Conservation (phyloP, 2,888 invertebrate species). For the Julus scandinavius region DNA sequence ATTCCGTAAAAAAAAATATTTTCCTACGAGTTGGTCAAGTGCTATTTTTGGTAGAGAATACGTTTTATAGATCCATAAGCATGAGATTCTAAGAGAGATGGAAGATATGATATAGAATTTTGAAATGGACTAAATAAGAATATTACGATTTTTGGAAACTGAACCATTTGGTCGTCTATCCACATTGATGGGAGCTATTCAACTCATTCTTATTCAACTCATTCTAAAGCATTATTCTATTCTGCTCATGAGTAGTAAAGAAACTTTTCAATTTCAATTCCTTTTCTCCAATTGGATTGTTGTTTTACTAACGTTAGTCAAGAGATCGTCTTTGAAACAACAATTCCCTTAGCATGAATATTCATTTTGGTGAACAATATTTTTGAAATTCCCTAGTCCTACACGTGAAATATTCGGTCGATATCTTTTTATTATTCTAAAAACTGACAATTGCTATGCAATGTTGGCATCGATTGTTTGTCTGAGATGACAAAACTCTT, state of each 20-base stretch:
- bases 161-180: background rate
- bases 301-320: background rate
- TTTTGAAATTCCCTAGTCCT: no score
- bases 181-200: background rate
- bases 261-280: no score
- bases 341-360: no score
- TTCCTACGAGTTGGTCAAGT: constrained; percentile 24
- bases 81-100: background rate
- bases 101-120: background rate
- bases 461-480: no score
- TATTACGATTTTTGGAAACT: constrained; percentile 5
- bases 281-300: background rate
- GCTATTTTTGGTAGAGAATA: background rate
- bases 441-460: no score
- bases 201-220: background rate
- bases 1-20: background rate
- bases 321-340: no score
- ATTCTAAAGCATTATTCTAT: background rate
- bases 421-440: no score
- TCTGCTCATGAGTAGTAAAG: no score
- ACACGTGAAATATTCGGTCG: no score
- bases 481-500: no score
- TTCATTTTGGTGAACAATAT: no score
- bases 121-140: background rate
- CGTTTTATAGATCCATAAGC: background rate